phyloP scores from a whole-genome alignment of 2,888 invertebrate genomes.

The Therioaphis trifolii region DNA sequence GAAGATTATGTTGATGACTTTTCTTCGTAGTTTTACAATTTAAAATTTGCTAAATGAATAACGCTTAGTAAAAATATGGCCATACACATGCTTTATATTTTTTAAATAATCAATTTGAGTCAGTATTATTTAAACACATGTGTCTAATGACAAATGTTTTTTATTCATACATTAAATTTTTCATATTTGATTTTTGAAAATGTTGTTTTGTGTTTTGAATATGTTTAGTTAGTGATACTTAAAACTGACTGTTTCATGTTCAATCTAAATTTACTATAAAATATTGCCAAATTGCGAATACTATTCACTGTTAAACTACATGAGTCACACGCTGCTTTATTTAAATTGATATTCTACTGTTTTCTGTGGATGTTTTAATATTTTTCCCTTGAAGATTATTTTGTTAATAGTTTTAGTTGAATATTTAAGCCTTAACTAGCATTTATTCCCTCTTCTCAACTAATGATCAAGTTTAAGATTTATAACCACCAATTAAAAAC shows the following conservation, averaged over 20 bases:
- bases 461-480: too few relatives aligned
- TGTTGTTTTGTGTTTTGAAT: not conserved
- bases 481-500: too few relatives aligned
- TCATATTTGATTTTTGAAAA: constrained; percentile 14
- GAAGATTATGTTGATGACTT: not conserved
- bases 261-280: constrained; percentile 44
- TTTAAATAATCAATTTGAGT: constrained; percentile 9
- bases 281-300: constrained; percentile 45
- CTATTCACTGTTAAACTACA: too few relatives aligned
- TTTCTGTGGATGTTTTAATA: too few relatives aligned
- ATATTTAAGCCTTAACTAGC: too few relatives aligned
- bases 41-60: not conserved
- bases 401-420: too few relatives aligned
- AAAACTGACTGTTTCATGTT: constrained; percentile 4
- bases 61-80: not conserved
- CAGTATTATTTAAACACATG: constrained; percentile 44
- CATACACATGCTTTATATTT: constrained; percentile 9
- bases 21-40: not conserved
- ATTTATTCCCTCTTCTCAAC: too few relatives aligned
- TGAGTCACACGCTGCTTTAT: too few relatives aligned
- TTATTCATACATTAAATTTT: not conserved
- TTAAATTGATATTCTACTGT: too few relatives aligned
- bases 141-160: not conserved
- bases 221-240: not conserved
- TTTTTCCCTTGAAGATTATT: too few relatives aligned